Evolutionary conservation across 2,797 vertebrate species (phyloP), one percentile per base, ranked within the genome.

Genomic region (Myotis vivesi): DNA sequence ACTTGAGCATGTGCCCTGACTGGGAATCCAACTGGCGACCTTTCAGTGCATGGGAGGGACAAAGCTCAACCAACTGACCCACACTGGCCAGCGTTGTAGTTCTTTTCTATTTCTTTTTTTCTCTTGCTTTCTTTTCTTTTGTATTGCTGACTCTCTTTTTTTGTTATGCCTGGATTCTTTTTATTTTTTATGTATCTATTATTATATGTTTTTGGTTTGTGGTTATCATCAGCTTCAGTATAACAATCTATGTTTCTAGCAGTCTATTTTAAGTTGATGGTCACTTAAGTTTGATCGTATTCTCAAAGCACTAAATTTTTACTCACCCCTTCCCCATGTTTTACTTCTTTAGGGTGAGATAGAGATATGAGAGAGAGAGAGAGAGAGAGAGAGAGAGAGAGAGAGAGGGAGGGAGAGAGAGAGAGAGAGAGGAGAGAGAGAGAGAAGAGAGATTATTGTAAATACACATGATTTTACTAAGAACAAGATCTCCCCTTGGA

Each of bases 291-390:
- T 44, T 46, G 41, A 46, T 41, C 4, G 3, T 13, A 46, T 46
- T 72, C 38, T 30, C 17, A 46, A 46, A 72, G 25, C 41, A 44
- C 13, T 72, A 17, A 8, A 72, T 8, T 72, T 72, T 72, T 44
- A 72, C 71, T 72, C 69, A 44, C 23, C 38, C 41, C 6, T 64
- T 64, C 8, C 13, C 9, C 71, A 46, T 46, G 71, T 73, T 28
- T 46, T 46, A 73, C 25, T 46, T 44, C 71, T 28, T 44, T 44
- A 17, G 38, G 71, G 11, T 1, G 1, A 28, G 53, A 8, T 2
- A 17, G 44, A 49, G 13, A 49, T 3, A 49, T 1, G 5, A 2
- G 0, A 28, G 11, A 2, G 0, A 28, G 53, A 8, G 2, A 17
- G 49, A 51, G 15, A 53, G 10, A 49, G 12, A 49, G 46, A 49